Evolutionary conservation across 1,140 invertebrate species (phyloP).

Genomic region (Oryctes rhinoceros): DNA sequence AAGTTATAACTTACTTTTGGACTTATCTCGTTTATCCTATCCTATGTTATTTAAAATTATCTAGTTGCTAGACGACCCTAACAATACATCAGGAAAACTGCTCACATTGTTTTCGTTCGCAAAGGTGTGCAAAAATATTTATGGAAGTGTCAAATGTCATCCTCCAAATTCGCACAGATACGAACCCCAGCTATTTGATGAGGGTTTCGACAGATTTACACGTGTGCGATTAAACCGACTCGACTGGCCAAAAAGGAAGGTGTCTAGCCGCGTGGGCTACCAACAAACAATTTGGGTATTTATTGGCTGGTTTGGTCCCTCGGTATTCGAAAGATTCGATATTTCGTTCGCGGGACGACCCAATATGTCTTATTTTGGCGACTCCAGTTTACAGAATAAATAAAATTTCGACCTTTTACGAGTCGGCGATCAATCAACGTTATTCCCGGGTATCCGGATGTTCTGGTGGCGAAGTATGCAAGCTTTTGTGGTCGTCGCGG

Average conservation of each 20-base stretch:
- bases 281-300: neutral
- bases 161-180: neutral
- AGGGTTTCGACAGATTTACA: constrained; percentile 5
- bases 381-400: neutral
- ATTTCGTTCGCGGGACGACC: neutral
- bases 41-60: too few relatives aligned
- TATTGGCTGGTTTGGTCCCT: neutral
- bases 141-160: neutral
- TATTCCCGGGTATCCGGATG: neutral
- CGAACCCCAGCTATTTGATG: neutral
- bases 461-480: neutral
- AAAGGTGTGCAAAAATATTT: neutral
- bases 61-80: too few relatives aligned
- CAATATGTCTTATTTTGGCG: neutral
- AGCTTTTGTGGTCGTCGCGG: neutral
- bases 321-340: neutral
- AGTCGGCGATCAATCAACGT: neutral
- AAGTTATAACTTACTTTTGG: too few relatives aligned
- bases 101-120: too few relatives aligned
- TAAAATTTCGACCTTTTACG: neutral
- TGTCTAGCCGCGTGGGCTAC: neutral
- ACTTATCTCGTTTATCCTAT: too few relatives aligned
- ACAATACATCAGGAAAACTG: too few relatives aligned
- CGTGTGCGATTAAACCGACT: neutral
- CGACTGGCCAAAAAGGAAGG: neutral